A percentile compares a stretch with the other conserved stretches of the same genome.
Evolutionary conservation across 2,888 invertebrate species (phyloP).

Genomic region (Vesta saturnalis): DNA sequence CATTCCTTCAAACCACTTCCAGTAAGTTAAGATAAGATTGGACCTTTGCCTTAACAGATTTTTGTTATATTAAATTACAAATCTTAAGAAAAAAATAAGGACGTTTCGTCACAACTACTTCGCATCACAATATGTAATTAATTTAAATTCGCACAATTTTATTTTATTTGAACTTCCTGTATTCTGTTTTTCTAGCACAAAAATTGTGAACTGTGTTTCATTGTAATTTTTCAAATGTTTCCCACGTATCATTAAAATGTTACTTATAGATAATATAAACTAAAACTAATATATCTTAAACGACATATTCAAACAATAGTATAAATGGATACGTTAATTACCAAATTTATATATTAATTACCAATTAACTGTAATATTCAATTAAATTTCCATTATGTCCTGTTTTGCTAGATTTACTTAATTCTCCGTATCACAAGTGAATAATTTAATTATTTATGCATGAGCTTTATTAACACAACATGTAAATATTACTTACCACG

Average conservation of each 20-base stretch:
- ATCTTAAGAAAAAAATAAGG: not conserved
- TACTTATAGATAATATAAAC: not conserved
- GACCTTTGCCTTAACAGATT: not conserved
- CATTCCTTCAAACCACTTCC: conserved; percentile 4
- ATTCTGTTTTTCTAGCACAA: conserved; percentile 5
- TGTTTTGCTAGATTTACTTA: too few species aligned
- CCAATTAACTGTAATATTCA: too few species aligned
- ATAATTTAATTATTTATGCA: too few species aligned
- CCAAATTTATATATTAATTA: too few species aligned
- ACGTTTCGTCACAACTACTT: conserved; percentile 10
- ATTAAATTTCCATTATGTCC: too few species aligned
- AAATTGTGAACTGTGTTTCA: conserved; percentile 2
- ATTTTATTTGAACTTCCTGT: conserved; percentile 24
- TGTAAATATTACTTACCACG: too few species aligned
- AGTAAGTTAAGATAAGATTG: not conserved
- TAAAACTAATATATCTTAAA: not conserved
- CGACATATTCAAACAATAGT: too few species aligned
- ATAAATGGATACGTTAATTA: too few species aligned
- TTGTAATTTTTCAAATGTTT: not conserved
- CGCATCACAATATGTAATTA: conserved; percentile 25
- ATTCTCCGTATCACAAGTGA: too few species aligned
- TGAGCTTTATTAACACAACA: too few species aligned
- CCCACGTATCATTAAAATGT: not conserved
- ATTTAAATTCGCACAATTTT: conserved; percentile 24
- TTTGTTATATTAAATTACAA: not conserved